These are phyloP conservation scores for Sphecodes monilicornis DNA, from an alignment of 2,888 invertebrate genomes.

Conservation along the genomic window DNA sequence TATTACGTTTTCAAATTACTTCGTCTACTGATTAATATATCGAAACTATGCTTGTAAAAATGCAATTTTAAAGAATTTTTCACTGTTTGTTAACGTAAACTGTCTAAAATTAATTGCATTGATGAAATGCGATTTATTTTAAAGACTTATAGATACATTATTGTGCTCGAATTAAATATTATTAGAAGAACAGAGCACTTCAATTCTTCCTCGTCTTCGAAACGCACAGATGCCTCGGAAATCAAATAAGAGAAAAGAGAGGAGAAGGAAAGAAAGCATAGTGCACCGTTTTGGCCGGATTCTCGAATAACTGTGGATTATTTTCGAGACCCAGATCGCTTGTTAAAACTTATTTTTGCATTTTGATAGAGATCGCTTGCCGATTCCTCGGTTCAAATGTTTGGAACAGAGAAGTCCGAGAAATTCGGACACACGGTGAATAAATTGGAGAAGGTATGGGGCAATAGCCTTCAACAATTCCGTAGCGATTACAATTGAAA, in stretches of 20 bases:
- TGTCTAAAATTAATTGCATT: background rate
- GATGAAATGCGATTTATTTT: background rate
- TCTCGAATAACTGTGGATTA: background rate
- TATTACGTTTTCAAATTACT: background rate
- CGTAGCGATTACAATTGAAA: too few relatives aligned
- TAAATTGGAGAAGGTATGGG: too few relatives aligned
- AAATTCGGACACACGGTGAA: too few relatives aligned
- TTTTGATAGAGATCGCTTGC: conserved; percentile 34
- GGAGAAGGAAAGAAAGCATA: background rate
- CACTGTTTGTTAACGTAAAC: background rate
- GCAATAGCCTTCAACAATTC: too few relatives aligned
- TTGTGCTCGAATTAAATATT: background rate
- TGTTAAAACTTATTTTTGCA: conserved; percentile 51
- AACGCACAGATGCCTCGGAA: conserved; percentile 25
- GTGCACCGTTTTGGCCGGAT: conserved; percentile 10
- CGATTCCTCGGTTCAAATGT: conserved; percentile 20
- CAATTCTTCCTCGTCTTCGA: conserved; percentile 39
- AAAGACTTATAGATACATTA: background rate
- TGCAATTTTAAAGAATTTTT: background rate
- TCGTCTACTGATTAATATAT: background rate
- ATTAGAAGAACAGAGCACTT: background rate
- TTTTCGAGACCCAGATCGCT: conserved; percentile 19
- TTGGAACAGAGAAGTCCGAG: conserved; percentile 6
- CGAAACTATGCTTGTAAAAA: too few relatives aligned
- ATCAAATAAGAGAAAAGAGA: conserved; percentile 49